Conservation (phyloP, 2,113 vertebrate species). For the Gobius niger region DNA sequence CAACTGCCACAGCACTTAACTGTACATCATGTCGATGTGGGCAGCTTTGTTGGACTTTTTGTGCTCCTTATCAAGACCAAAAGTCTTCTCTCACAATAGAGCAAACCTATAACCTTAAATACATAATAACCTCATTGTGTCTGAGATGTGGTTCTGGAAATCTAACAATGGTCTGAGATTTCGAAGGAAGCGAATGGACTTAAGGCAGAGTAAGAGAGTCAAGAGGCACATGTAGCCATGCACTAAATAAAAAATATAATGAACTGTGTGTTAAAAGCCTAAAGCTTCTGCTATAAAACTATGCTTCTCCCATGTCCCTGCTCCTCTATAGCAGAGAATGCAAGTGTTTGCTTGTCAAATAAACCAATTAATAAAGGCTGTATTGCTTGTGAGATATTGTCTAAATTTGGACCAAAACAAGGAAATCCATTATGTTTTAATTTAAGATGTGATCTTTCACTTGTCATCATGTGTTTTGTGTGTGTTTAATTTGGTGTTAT, state of each 20-base stretch:
- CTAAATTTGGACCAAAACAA: slow-evolving; percentile 6
- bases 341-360: slow-evolving; percentile 50
- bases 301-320: slow-evolving; percentile 50
- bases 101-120: neutral
- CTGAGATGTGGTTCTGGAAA: slow-evolving; percentile 5
- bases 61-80: slow-evolving; percentile 33
- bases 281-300: slow-evolving; percentile 56
- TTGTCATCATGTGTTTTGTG: slow-evolving; percentile 15
- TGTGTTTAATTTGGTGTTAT: slow-evolving; percentile 26
- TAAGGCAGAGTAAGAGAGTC: slow-evolving; percentile 27
- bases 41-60: slow-evolving; percentile 22
- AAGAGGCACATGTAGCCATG: slow-evolving; percentile 47
- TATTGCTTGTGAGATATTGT: slow-evolving; percentile 27
- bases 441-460: no score
- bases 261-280: slow-evolving; percentile 56
- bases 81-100: neutral
- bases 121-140: neutral
- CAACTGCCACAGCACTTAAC: slow-evolving; percentile 15
- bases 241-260: slow-evolving; percentile 45
- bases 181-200: slow-evolving; percentile 8
- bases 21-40: slow-evolving; percentile 26
- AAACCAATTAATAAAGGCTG: slow-evolving; percentile 33
- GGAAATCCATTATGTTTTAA: no score
- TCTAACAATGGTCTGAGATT: slow-evolving; percentile 14
- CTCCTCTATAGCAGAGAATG: slow-evolving; percentile 47